These are phyloP conservation scores for Chrysolina haemoptera DNA, from an alignment of 2,888 invertebrate species.

Conservation along the genomic window DNA sequence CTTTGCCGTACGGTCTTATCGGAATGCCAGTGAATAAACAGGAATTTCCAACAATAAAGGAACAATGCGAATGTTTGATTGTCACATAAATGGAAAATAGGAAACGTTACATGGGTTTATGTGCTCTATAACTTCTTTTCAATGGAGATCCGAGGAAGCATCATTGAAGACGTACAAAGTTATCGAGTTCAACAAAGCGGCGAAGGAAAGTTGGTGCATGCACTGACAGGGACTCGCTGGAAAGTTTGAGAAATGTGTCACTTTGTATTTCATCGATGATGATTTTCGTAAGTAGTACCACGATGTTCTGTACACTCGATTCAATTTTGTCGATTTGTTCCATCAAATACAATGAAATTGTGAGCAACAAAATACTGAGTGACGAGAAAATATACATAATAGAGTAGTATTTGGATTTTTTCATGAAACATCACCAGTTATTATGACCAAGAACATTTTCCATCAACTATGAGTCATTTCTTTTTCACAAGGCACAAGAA, in stretches of 20 bases:
- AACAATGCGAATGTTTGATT: conserved; percentile 37
- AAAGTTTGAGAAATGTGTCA: neutral
- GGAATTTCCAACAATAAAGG: conserved; percentile 33
- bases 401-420: too few relatives aligned
- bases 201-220: neutral
- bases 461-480: too few relatives aligned
- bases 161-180: conserved; percentile 5
- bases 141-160: conserved; percentile 1
- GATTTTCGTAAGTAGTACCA: too few relatives aligned
- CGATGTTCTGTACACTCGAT: too few relatives aligned
- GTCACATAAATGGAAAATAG: conserved; percentile 36
- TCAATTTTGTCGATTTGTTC: too few relatives aligned
- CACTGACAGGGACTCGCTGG: neutral
- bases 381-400: too few relatives aligned
- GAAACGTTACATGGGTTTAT: conserved; percentile 33
- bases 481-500: too few relatives aligned
- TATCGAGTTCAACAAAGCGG: neutral
- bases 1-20: conserved; percentile 20
- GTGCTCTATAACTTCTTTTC: conserved; percentile 16
- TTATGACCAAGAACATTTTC: too few relatives aligned
- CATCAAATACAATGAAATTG: too few relatives aligned
- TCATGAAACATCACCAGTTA: too few relatives aligned
- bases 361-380: too few relatives aligned
- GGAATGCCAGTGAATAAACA: conserved; percentile 34
- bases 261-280: too few relatives aligned